Evolutionary conservation across 2,113 vertebrate genomes (phyloP).

Genomic region (Mobula birostris): DNA sequence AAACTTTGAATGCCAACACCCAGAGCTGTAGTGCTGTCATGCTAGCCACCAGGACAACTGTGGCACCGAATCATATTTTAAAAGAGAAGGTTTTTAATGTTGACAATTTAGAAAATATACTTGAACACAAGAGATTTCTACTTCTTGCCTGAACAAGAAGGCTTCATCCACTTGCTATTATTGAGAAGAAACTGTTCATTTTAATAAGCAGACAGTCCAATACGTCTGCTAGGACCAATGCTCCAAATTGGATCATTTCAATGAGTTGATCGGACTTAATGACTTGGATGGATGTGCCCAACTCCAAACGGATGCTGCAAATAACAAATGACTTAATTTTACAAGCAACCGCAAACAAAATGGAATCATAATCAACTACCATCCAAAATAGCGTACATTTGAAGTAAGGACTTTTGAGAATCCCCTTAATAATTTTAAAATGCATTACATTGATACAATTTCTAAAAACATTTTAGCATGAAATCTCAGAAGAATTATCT

Average conservation of each 20-base stretch:
- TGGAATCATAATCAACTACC: slow-evolving; percentile 15
- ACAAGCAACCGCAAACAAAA: background rate
- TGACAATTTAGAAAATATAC: background rate
- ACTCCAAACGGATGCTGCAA: slow-evolving; percentile 8
- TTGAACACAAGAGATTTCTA: background rate
- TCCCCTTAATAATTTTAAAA: slow-evolving; percentile 26
- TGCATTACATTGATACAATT: slow-evolving; percentile 21
- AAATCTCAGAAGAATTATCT: slow-evolving; percentile 22
- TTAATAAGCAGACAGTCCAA: background rate
- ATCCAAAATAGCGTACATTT: background rate
- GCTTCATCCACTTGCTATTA: background rate
- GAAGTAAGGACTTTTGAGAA: slow-evolving; percentile 13
- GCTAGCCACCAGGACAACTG: no score
- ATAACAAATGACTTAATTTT: slow-evolving; percentile 24
- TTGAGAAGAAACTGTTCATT: background rate
- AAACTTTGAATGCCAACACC: no score
- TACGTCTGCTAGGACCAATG: background rate
- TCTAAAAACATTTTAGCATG: background rate
- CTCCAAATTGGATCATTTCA: slow-evolving; percentile 17
- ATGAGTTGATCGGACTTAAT: slow-evolving; percentile 5
- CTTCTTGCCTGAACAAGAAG: background rate
- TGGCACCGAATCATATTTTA: background rate
- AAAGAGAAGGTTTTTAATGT: background rate
- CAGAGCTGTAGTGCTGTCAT: no score
- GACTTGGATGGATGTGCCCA: background rate